Evolutionary conservation across 2,113 vertebrate genomes (phyloP), one percentile per base, ranked within the genome.

Genomic region (Gallinago jamesoni): DNA sequence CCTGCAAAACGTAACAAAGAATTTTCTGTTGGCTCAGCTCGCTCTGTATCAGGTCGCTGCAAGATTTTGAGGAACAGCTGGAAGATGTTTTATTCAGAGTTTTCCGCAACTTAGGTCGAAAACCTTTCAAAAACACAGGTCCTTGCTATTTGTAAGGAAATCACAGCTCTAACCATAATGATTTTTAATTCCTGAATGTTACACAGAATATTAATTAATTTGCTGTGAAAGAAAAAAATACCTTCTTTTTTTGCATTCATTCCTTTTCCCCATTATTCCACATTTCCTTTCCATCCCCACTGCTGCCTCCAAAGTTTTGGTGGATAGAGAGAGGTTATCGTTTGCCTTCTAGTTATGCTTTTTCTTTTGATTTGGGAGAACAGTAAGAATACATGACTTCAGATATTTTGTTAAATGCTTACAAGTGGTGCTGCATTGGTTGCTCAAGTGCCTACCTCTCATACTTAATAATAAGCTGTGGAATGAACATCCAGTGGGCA

Each of bases 231-330:
- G 24, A 53, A 75, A 47, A 47, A 55, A 48, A 33, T 1, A 27
- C 0, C 0, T 30, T 1, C 37, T 82, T 75, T 39, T 39, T 66
- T 74, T 27, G 5, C 27, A 24, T 57, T 67, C 1, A 7, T 30
- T 50, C 47, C 1, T 52, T 59, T 75, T 41, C n/a, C 28, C 14
- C 4, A 0, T 50, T 68, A 27, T 52, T 88, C 25, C 18, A 19
- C 5, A 5, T 91, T 57, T 87, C 33, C 14, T 90, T 70, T 74
- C 17, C 30, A 50, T 52, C 37, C 11, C 7, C 13, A 23, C 3
- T 31, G 7, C 30, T 62, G 27, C 14, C 83, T 35, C 3, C 2
- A 14, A 74, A 45, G 56, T 70, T 85, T 83, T 37, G n/a, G 10
- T 56, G 43, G 11, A 7, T 27, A 15, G 48, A 31, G 33, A 33